These are phyloP conservation scores for Drosophila prolongata DNA, from an alignment of 2,888 invertebrate species.

Conservation along the genomic window DNA sequence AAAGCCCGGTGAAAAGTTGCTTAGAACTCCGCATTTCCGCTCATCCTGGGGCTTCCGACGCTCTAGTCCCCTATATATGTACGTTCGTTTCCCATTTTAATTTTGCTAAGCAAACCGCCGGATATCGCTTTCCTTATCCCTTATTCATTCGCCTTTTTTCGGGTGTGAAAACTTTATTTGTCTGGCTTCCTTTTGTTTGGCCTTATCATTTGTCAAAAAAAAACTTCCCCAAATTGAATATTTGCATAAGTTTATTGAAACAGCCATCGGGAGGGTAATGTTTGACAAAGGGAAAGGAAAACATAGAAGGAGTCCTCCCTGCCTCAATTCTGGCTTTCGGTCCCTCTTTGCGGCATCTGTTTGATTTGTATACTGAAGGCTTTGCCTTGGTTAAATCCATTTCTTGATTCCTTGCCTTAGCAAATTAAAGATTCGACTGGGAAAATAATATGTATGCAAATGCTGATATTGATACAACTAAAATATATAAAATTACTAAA, in stretches of 20 bases:
- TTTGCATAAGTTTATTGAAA: conserved; percentile 79
- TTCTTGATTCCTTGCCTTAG: conserved; percentile 11
- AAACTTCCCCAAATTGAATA: conserved; percentile 71
- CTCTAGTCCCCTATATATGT: not conserved
- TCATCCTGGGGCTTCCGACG: conserved; percentile 8
- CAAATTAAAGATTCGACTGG: too few relatives aligned
- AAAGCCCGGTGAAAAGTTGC: conserved; percentile 66
- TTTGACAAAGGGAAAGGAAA: conserved; percentile 24
- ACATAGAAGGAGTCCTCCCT: conserved; percentile 22
- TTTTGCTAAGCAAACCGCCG: conserved; percentile 71
- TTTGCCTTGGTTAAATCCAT: conserved; percentile 2
- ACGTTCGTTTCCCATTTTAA: conserved; percentile 57
- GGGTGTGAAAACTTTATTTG: conserved; percentile 75
- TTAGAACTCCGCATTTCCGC: conserved; percentile 54
- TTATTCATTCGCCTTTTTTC: conserved; percentile 40
- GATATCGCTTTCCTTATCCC: conserved; percentile 49
- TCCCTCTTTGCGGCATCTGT: conserved; percentile 38
- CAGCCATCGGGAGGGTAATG: conserved; percentile 36
- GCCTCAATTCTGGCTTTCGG: conserved; percentile 10
- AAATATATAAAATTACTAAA: too few relatives aligned
- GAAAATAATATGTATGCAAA: not conserved
- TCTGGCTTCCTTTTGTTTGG: conserved; percentile 72
- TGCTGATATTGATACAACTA: not conserved
- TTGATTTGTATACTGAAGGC: conserved; percentile 52
- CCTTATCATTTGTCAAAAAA: conserved; percentile 75